Conservation (phyloP, 2,888 invertebrate genomes). For the Trissolcus brochymenae region DNA sequence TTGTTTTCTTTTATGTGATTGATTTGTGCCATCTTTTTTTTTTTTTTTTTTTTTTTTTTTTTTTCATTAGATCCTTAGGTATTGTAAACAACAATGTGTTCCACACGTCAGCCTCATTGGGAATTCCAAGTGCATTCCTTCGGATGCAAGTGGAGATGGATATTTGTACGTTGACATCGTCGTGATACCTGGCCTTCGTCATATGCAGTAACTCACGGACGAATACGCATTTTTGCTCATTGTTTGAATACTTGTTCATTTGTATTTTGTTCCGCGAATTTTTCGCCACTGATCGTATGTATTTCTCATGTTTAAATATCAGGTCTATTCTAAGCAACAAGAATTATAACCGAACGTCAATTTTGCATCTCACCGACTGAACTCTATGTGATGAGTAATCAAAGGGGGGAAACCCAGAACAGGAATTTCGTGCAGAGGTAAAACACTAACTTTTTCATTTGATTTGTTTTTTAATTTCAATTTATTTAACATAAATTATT, state of each 20-base stretch:
- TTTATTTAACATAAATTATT: too few relatives aligned
- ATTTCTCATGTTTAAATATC: slow-evolving; percentile 6
- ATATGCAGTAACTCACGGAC: slow-evolving; percentile 32
- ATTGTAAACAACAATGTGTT: slow-evolving; percentile 29
- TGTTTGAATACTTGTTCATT: slow-evolving; percentile 25
- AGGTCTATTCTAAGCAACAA: background rate
- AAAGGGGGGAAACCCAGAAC: background rate
- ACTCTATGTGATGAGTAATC: slow-evolving; percentile 4
- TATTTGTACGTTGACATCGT: slow-evolving; percentile 54
- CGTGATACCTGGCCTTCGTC: slow-evolving; percentile 52
- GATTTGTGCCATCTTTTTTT: slow-evolving; percentile 30
- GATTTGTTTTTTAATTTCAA: too few relatives aligned
- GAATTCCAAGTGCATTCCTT: slow-evolving; percentile 54
- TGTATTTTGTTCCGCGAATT: slow-evolving; percentile 8
- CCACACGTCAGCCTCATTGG: slow-evolving; percentile 46
- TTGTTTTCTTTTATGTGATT: slow-evolving; percentile 13
- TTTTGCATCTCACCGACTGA: background rate
- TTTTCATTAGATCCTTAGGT: slow-evolving; percentile 38
- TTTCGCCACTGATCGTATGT: background rate
- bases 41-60: slow-evolving; percentile 34
- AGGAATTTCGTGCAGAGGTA: background rate
- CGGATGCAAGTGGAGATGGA: slow-evolving; percentile 48
- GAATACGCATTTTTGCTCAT: slow-evolving; percentile 26
- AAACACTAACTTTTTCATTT: too few relatives aligned
- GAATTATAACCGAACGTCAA: background rate